Conservation (phyloP, 2,888 invertebrate genomes). For the Dione juno region DNA sequence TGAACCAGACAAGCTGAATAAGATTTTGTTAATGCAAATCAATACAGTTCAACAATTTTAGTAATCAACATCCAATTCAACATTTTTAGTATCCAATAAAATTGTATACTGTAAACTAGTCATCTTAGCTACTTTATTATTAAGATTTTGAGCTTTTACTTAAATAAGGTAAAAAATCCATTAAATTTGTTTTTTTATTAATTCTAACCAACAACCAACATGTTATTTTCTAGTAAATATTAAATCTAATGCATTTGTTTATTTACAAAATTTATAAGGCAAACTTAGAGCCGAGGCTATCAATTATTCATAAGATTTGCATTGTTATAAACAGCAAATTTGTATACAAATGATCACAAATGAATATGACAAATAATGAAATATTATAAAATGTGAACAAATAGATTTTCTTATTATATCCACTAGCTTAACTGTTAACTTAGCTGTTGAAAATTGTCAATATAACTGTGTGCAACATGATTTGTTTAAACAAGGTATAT, state of each 20-base stretch:
- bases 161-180: too few species aligned
- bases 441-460: slow-evolving; percentile 17
- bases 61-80: too few species aligned
- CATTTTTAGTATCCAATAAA: too few species aligned
- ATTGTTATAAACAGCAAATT: neutral
- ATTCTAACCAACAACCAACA: too few species aligned
- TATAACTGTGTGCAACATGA: slow-evolving; percentile 23
- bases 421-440: neutral
- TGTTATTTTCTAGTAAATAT: neutral
- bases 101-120: neutral
- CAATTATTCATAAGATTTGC: slow-evolving; percentile 8
- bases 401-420: neutral
- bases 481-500: slow-evolving; percentile 33
- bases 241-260: neutral
- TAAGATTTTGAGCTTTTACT: too few species aligned
- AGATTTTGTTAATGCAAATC: too few species aligned
- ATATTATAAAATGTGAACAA: neutral
- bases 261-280: neutral
- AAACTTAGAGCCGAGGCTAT: neutral
- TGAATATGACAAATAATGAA: neutral
- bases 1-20: neutral
- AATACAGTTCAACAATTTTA: too few species aligned
- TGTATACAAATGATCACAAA: neutral
- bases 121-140: too few species aligned
- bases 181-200: too few species aligned